These are phyloP conservation scores for Latrodectus elegans DNA, from an alignment of 2,888 invertebrate genomes.

Conservation along the genomic window DNA sequence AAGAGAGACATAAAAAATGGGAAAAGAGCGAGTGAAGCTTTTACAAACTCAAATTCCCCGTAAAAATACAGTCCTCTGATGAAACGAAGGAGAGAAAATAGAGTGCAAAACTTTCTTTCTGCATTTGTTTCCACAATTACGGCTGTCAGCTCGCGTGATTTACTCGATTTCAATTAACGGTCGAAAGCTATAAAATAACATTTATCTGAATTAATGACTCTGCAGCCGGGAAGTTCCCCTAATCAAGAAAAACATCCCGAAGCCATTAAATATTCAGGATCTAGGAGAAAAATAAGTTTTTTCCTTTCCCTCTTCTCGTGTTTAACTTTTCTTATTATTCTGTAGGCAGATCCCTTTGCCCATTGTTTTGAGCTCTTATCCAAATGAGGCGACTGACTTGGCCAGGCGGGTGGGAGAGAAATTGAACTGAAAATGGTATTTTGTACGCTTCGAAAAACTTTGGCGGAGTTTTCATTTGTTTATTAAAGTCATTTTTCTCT, in stretches of 20 bases:
- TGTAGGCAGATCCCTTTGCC: conserved; percentile 20
- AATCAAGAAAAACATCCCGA: conserved; percentile 65
- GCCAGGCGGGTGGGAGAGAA: not conserved
- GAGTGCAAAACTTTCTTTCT: conserved; percentile 44
- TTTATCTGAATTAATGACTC: conserved; percentile 69
- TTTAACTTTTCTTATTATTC: conserved; percentile 36
- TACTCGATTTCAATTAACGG: conserved; percentile 69
- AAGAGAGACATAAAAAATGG: conserved; percentile 15
- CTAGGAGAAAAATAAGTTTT: conserved; percentile 28
- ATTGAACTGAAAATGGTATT: conserved; percentile 47
- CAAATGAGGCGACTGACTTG: conserved; percentile 48
- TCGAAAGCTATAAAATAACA: conserved; percentile 68
- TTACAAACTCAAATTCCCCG: conserved; percentile 29
- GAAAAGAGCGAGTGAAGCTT: conserved; percentile 16
- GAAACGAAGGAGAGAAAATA: conserved; percentile 2
- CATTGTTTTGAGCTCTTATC: conserved; percentile 56
- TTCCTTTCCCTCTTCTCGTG: conserved; percentile 8
- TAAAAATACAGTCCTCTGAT: conserved; percentile 57
- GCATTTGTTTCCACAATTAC: conserved; percentile 69
- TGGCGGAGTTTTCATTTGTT: conserved; percentile 36
- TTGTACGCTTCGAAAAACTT: conserved; percentile 56
- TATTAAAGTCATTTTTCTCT: conserved; percentile 31
- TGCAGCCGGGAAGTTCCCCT: conserved; percentile 29
- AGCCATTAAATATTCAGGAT: conserved; percentile 66
- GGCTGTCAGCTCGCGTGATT: conserved; percentile 64